These are phyloP conservation scores for Leuciscus waleckii DNA, from an alignment of 2,797 vertebrate species.

Conservation along the genomic window DNA sequence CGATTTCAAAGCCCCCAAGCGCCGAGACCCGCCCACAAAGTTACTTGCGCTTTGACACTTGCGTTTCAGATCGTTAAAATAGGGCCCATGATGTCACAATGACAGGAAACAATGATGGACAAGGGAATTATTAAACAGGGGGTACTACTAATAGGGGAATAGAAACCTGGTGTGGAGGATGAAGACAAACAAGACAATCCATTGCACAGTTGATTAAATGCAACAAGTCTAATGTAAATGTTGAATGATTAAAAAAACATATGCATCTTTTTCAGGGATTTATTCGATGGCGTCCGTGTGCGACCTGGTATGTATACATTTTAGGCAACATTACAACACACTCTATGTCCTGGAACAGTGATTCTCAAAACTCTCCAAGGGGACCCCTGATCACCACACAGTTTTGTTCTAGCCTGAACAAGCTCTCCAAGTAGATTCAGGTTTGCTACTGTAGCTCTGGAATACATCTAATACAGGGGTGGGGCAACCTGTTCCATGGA, in stretches of 20 bases:
- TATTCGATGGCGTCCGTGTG: slow-evolving; percentile 11
- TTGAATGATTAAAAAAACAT: slow-evolving; percentile 18
- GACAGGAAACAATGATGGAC: background rate
- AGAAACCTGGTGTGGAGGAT: slow-evolving; percentile 6
- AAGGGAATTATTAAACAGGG: background rate
- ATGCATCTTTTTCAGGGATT: slow-evolving; percentile 12
- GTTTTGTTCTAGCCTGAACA: slow-evolving; percentile 14
- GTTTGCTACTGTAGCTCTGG: slow-evolving; percentile 4
- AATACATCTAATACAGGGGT: slow-evolving; percentile 15
- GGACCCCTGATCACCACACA: slow-evolving; percentile 5
- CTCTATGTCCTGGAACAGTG: slow-evolving; percentile 15
- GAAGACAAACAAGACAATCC: background rate
- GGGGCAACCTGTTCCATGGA: slow-evolving; percentile 3
- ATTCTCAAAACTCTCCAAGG: slow-evolving; percentile 9
- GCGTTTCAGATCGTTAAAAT: too few species aligned
- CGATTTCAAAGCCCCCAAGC: too few species aligned
- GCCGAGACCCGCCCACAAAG: too few species aligned
- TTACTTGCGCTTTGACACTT: too few species aligned
- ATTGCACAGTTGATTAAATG: slow-evolving; percentile 1
- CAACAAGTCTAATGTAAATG: background rate
- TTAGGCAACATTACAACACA: slow-evolving; percentile 10
- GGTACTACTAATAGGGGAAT: slow-evolving; percentile 7
- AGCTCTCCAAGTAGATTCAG: slow-evolving; percentile 14
- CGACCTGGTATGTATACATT: slow-evolving; percentile 1
- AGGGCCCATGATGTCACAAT: background rate